Conservation (phyloP, 1,140 invertebrate species). For the Hycleus cichorii region DNA sequence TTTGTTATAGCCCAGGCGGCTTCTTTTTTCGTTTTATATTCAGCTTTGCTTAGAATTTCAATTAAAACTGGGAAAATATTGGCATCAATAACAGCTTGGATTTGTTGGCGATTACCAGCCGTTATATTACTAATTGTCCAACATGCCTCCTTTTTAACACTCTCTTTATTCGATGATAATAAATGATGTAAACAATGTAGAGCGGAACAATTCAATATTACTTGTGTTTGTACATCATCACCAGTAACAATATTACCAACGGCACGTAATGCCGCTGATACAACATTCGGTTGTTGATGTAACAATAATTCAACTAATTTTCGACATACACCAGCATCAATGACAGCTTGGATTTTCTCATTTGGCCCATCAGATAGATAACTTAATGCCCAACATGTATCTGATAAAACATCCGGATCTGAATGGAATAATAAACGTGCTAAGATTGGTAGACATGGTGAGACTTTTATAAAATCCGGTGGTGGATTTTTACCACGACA, state of each 20-base stretch:
- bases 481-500: constrained; percentile 96
- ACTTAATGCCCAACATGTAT: constrained; percentile 92
- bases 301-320: constrained; percentile 89
- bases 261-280: constrained; percentile 90
- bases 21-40: constrained; percentile 96
- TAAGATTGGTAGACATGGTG: constrained; percentile 76
- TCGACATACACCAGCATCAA: constrained; percentile 91
- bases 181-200: constrained; percentile 79
- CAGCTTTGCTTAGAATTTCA: constrained; percentile 82
- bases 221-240: constrained; percentile 94
- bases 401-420: constrained; percentile 87
- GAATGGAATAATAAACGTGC: constrained; percentile 80
- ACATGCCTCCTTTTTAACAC: constrained; percentile 91
- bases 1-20: constrained; percentile 98
- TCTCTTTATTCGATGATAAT: constrained; percentile 72
- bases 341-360: constrained; percentile 96
- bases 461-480: constrained; percentile 84
- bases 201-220: constrained; percentile 85
- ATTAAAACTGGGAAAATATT: constrained; percentile 92
- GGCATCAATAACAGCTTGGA: constrained; percentile 91
- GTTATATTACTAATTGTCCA: constrained; percentile 99
- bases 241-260: constrained; percentile 98
- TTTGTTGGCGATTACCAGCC: constrained; percentile 90
- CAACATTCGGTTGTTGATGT: constrained; percentile 84
- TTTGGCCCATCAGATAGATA: constrained; percentile 96